Evolutionary conservation across 2,113 vertebrate genomes (phyloP).

Genomic region (Eolophus roseicapilla): DNA sequence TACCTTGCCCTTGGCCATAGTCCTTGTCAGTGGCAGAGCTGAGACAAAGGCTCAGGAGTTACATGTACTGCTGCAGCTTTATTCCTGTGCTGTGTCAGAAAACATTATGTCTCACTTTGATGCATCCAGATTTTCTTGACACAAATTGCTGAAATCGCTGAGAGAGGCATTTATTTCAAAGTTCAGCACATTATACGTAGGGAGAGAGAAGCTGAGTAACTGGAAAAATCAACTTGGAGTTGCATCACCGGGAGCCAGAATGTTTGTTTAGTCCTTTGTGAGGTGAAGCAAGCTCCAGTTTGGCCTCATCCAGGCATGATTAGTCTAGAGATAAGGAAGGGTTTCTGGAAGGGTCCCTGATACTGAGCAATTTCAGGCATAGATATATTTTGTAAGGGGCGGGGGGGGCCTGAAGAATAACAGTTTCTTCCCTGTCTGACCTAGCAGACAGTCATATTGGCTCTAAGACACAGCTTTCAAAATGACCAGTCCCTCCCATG

Average conservation of each 20-base stretch:
- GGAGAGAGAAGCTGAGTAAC: conserved; percentile 62
- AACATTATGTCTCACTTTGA: conserved; percentile 52
- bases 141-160: conserved; percentile 64
- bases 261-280: conserved; percentile 69
- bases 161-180: conserved; percentile 66
- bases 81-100: conserved; percentile 57
- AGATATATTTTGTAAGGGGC: background rate
- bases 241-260: conserved; percentile 54
- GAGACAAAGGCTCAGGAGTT: background rate
- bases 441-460: background rate
- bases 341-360: background rate
- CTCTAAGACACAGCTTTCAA: background rate
- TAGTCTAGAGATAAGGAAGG: conserved; percentile 49
- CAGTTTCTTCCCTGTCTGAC: background rate
- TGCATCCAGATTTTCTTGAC: conserved; percentile 67
- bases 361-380: background rate
- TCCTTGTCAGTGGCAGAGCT: conserved; percentile 5
- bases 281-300: conserved; percentile 61
- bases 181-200: conserved; percentile 38
- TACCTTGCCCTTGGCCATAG: conserved; percentile 40
- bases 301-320: conserved; percentile 53
- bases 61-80: conserved; percentile 28
- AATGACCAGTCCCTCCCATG: background rate
- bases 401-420: background rate
- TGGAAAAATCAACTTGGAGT: conserved; percentile 68